These are phyloP conservation scores for Babylonia areolata DNA, from an alignment of 1,140 invertebrate genomes.

Conservation along the genomic window DNA sequence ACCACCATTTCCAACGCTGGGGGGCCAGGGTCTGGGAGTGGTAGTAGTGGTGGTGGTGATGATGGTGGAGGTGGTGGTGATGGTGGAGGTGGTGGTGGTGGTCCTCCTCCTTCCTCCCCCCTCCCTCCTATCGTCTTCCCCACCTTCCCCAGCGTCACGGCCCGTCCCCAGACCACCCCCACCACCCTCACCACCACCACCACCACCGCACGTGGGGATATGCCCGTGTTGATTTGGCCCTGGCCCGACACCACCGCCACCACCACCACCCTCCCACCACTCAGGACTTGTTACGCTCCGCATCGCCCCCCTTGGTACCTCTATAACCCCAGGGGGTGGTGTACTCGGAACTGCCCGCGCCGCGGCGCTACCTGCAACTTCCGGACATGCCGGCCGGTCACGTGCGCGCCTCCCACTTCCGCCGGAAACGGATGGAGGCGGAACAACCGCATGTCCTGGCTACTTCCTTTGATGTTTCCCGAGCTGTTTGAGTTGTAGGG, in stretches of 20 bases:
- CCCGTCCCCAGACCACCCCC: no score
- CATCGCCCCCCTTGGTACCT: slow-evolving; percentile 7
- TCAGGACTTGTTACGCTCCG: slow-evolving; percentile 18
- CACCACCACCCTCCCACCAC: not conserved
- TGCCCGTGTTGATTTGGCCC: not conserved
- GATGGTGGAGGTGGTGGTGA: no score
- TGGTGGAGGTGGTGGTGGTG: no score
- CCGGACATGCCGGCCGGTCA: not conserved
- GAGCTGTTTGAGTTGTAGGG: not conserved
- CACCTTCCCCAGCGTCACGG: no score
- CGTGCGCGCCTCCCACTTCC: not conserved
- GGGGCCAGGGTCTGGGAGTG: no score
- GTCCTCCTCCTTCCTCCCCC: not conserved
- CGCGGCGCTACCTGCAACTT: not conserved
- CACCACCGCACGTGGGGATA: not conserved
- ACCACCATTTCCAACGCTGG: no score
- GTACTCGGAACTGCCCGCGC: slow-evolving; percentile 9
- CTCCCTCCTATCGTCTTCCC: not conserved
- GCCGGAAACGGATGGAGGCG: not conserved
- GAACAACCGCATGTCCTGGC: not conserved
- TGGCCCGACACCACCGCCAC: not conserved
- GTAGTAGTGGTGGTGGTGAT: no score
- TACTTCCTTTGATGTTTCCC: slow-evolving; percentile 18
- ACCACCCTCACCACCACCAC: no score
- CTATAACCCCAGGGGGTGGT: not conserved